Evolutionary conservation across 2,888 invertebrate genomes (phyloP).

Genomic region (Zootermopsis nevadensis): DNA sequence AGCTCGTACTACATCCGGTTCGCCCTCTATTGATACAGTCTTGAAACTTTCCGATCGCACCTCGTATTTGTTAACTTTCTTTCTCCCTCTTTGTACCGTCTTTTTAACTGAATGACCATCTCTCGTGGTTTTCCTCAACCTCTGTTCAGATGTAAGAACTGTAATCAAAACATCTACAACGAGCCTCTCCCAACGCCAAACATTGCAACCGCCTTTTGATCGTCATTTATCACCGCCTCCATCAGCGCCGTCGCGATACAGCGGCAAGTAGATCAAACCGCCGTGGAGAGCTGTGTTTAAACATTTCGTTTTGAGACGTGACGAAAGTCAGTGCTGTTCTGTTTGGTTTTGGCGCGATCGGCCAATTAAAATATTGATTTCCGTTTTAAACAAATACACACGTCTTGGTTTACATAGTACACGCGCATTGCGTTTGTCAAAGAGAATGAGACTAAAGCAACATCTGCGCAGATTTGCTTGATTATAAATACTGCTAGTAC

Average conservation of each 20-base stretch:
- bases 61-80: too few relatives aligned
- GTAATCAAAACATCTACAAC: background rate
- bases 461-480: background rate
- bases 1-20: too few relatives aligned
- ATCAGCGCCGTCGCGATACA: conserved; percentile 5
- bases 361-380: conserved; percentile 47
- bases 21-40: too few relatives aligned
- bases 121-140: background rate
- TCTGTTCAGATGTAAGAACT: background rate
- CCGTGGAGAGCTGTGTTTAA: conserved; percentile 2
- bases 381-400: conserved; percentile 28
- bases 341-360: conserved; percentile 15
- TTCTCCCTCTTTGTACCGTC: too few relatives aligned
- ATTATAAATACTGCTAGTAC: too few relatives aligned
- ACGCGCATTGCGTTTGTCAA: background rate
- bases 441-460: background rate
- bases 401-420: background rate
- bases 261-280: conserved; percentile 20
- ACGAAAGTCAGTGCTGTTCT: conserved; percentile 8
- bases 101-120: background rate
- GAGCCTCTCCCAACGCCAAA: background rate
- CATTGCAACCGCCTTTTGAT: conserved; percentile 15
- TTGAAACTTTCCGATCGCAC: too few relatives aligned
- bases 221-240: conserved; percentile 17
- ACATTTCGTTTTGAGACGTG: conserved; percentile 18